These are phyloP conservation scores for Chloropsis cyanopogon DNA, from an alignment of 2,113 vertebrate genomes.

Conservation along the genomic window DNA sequence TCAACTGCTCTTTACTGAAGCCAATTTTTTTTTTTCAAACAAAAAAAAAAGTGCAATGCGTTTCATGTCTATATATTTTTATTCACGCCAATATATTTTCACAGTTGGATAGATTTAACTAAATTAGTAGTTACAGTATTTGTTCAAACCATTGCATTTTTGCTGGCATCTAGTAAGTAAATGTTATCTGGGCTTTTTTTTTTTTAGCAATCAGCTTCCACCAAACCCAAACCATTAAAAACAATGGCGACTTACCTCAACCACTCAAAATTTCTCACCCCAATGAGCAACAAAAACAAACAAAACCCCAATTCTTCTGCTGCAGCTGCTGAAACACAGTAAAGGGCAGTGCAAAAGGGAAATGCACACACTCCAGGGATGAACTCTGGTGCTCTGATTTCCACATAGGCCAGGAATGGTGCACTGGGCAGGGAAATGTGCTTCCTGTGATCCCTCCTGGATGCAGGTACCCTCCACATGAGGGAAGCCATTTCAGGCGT, in stretches of 20 bases:
- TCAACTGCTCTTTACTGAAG: slow-evolving; percentile 59
- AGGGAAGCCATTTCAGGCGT: not conserved
- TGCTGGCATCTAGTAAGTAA: slow-evolving; percentile 39
- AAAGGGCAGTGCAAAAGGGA: not conserved
- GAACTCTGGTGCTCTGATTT: not conserved
- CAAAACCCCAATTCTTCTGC: not conserved
- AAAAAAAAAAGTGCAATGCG: slow-evolving; percentile 20
- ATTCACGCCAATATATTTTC: slow-evolving; percentile 56
- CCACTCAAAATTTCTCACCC: not conserved
- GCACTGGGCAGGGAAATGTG: not conserved
- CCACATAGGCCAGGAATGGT: accelerated
- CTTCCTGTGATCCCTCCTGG: not conserved
- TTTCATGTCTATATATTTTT: slow-evolving; percentile 60
- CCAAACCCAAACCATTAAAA: not conserved
- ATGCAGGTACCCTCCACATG: not conserved
- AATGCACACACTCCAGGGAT: not conserved
- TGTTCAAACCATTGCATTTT: slow-evolving; percentile 51
- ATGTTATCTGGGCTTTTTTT: not conserved
- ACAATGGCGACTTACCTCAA: not conserved
- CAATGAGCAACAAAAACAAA: not conserved
- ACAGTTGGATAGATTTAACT: slow-evolving; percentile 62
- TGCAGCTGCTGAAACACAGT: not conserved
- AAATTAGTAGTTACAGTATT: slow-evolving; percentile 64
- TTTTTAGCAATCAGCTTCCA: not conserved
- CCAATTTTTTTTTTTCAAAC: slow-evolving; percentile 51